Evolutionary conservation across 2,888 invertebrate species (phyloP), one percentile per base, ranked within the genome.

Genomic region (Anorthoa munda): DNA sequence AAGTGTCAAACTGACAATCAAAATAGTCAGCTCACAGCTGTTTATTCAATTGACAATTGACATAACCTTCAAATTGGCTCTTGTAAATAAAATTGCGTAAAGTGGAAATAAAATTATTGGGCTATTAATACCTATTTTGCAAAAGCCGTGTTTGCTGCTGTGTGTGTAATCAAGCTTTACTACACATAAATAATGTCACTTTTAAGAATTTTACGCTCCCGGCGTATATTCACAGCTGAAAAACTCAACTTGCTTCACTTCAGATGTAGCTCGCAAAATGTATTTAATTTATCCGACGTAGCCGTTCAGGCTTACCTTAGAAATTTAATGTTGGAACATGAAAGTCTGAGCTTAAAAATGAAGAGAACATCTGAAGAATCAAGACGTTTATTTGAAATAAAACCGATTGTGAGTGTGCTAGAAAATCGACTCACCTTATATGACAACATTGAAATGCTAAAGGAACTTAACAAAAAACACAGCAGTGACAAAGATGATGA

Each of bases 401-500:
- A 97, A 88, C 97, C 97, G 2, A 93, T 97, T 15, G 96, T 97
- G 0, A 92, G 89, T 72, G 94, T 97, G 12, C 90, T 98, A 11
- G 96, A 97, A 65, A 94, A 97, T 85, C 96, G 98, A 82, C 94
- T 97, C 58, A 89, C 93, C 9, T 88, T 98, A 39, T 92, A 97
- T 56, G 97, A 97, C 26, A 97, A 97, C 88, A 96, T 98, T 13
- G 94, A 96, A 23, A 97, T 96, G 50, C 93, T 98, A 17, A 96
- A 97, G 79, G 97, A 98, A 63, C 93, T 98, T 7, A 96, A 97
- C 81, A 96, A 97, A 83, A 93, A 93, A 45, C 97, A 97, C 78
- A 93, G 94, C 56, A 97, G 98, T 69, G 95, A 96, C 55, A 97
- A 98, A 74, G 95, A 96, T 69, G 86, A 86, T 11, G 98, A 98